Evolutionary conservation across 2,113 vertebrate species (phyloP), one percentile per base, ranked within the genome.

Genomic region (Poeciliopsis retropinna): DNA sequence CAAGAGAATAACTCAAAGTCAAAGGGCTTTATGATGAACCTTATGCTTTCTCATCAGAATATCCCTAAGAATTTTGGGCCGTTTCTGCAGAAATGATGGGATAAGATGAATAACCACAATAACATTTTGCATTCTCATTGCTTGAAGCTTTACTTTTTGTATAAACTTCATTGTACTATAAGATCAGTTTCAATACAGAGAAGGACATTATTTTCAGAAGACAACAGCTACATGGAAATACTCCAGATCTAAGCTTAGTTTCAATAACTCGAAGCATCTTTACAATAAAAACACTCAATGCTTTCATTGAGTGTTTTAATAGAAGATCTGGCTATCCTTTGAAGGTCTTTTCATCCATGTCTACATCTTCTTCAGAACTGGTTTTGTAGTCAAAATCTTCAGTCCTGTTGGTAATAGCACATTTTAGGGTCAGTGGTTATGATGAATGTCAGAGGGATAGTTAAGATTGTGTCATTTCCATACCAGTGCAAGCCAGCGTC

Each of bases 321-420:
- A 9, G 51, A 25, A 9, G 51, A 28, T 73, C 29, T 13, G 68
- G 34, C 82, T 63, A 84, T 76, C 68, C 37, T 72, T 83, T 64
- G 30, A 80, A 81, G 14, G 17, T 3, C 32, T 73, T 66, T 69
- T 73, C 66, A 32, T 79, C 34, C 39, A 64, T 72, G 51, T 83
- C 79, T 32, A 75, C 64, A 71, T 86, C 85, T 81, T 88, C 88
- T 68, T 85, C 75, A 67, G 76, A 88, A 64, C 79, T 84, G 60
- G 39, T 31, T 62, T 66, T 75, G 30, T 74, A 81, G 63, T 91
- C 79, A 75, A 80, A 76, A 54, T 80, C 81, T 78, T 83, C 78
- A 66, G 69, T 62, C 89, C 94, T 94, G 79, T 28, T 34, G n/a
- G 87, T 72, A 34, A 6, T 6, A 19, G 19, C 1, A 19, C 17